Base-by-base conservation (phyloP, 1,140 invertebrate genomes). In the Callitettix versicolor region DNA sequence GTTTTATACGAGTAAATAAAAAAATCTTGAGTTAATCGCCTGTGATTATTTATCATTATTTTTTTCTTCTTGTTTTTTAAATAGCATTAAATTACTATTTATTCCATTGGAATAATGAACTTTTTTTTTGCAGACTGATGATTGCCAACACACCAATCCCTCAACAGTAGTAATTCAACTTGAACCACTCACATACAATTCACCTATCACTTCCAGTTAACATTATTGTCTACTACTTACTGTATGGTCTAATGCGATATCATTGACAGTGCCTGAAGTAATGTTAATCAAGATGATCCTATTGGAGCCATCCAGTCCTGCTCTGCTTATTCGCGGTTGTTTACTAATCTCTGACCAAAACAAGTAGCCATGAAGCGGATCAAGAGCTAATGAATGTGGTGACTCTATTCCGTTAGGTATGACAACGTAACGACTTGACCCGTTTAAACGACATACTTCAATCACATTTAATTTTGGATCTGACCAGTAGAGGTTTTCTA, bases 401-500 rank as follows among this genome's bases (percentile, higher is more conserved):
- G 72, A 69, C n/a, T 73, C 70, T 51, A 77, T 57, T 40, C 68
- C 65, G 42, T 65, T 64, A 9, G 72, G 64, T 3, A 79, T 63
- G 4, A 78, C 66, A 17, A 78, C 73, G 64, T 72, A 75, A 22
- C 72, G 67, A 59, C 67, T 62, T 12, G 67, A 68, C 12, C 77
- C 76, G 63, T 78, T 70, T 6, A 75, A 58, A 30, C 69, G 64
- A 33, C 73, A 64, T 5, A 77, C 70, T 67, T 82, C 78, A 46
- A 83, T 80, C 2, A 75, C 70, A 55, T 76, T 74, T 46, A 73
- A 71, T 52, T 73, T 71, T 4, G 76, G 74, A 66, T 82, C 78
- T 26, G 78, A 73, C 80, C 80, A 84, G 60, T 82, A 84, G 34
- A 83, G 68, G 60, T 78, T 77, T 11, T 67, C 68, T 68, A 52